Percentiles rank a stretch among this genome's conserved stretches.
These are phyloP conservation scores for Drosophila seclusa DNA, from an alignment of 2,888 invertebrate species.

Conservation along the genomic window DNA sequence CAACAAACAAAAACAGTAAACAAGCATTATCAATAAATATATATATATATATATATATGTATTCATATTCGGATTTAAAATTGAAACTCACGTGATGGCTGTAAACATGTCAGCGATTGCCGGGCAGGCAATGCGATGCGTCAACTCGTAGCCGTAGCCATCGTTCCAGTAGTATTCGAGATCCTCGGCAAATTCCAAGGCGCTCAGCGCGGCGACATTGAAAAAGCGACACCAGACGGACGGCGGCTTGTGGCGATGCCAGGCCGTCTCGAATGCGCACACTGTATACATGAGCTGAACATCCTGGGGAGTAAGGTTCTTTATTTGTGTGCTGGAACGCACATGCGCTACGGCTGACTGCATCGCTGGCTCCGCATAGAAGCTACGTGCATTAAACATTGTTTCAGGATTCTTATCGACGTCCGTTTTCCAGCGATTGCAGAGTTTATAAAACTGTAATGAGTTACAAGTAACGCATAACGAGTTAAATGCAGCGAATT, in stretches of 20 bases:
- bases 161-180: slow-evolving; percentile 93
- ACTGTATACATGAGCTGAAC: slow-evolving; percentile 89
- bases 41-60: background rate
- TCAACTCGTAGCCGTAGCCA: slow-evolving; percentile 91
- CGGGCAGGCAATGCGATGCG: slow-evolving; percentile 91
- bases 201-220: slow-evolving; percentile 87
- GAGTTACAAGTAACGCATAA: slow-evolving; percentile 73
- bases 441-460: slow-evolving; percentile 92
- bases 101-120: slow-evolving; percentile 89
- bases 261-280: slow-evolving; percentile 94
- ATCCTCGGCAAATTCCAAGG: slow-evolving; percentile 91
- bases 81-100: slow-evolving; percentile 87
- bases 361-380: slow-evolving; percentile 87
- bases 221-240: slow-evolving; percentile 94
- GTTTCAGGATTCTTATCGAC: slow-evolving; percentile 89
- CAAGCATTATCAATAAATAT: slow-evolving; percentile 5
- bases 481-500: background rate
- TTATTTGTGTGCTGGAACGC: slow-evolving; percentile 87
- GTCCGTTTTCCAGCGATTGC: slow-evolving; percentile 89
- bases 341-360: slow-evolving; percentile 85
- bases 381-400: slow-evolving; percentile 86
- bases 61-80: background rate
- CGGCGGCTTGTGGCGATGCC: slow-evolving; percentile 86
- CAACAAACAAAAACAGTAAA: background rate
- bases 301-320: slow-evolving; percentile 87